phyloP scores from a whole-genome alignment of 2,888 invertebrate genomes.

The Eilema caniola region DNA sequence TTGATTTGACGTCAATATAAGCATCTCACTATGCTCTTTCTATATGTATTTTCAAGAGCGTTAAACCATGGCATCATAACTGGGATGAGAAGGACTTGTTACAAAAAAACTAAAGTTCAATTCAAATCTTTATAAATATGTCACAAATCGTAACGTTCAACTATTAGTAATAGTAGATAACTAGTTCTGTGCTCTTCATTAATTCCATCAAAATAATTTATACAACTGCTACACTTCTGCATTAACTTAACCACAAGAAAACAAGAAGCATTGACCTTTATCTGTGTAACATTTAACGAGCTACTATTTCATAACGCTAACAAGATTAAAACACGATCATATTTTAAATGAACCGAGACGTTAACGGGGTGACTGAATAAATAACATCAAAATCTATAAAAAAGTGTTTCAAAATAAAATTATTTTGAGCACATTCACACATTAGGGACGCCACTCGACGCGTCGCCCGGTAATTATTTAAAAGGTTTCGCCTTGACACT shows the following conservation, averaged over 20 bases:
- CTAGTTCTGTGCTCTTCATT: neutral
- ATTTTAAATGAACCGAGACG: conserved; percentile 46
- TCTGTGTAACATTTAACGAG: conserved; percentile 43
- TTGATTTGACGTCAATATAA: too few species aligned
- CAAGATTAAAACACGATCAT: conserved; percentile 55
- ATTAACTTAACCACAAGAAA: conserved; percentile 42
- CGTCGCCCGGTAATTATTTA: conserved; percentile 79
- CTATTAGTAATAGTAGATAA: neutral
- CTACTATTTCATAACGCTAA: conserved; percentile 61
- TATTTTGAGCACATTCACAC: conserved; percentile 79
- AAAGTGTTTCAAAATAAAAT: conserved; percentile 80
- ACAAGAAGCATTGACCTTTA: conserved; percentile 48
- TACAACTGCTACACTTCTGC: conserved; percentile 28
- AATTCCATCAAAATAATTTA: neutral
- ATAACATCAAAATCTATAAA: conserved; percentile 81
- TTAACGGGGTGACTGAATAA: conserved; percentile 73
- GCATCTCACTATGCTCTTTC: too few species aligned
- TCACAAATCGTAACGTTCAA: neutral
- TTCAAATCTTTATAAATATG: neutral
- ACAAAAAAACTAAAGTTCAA: too few species aligned
- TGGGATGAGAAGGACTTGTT: too few species aligned
- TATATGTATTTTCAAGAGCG: too few species aligned
- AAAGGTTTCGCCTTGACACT: conserved; percentile 60
- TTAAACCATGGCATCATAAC: too few species aligned
- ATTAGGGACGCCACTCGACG: conserved; percentile 84